Evolutionary conservation across 2,113 vertebrate species (phyloP).

Genomic region (Urocynchramus pylzowi): DNA sequence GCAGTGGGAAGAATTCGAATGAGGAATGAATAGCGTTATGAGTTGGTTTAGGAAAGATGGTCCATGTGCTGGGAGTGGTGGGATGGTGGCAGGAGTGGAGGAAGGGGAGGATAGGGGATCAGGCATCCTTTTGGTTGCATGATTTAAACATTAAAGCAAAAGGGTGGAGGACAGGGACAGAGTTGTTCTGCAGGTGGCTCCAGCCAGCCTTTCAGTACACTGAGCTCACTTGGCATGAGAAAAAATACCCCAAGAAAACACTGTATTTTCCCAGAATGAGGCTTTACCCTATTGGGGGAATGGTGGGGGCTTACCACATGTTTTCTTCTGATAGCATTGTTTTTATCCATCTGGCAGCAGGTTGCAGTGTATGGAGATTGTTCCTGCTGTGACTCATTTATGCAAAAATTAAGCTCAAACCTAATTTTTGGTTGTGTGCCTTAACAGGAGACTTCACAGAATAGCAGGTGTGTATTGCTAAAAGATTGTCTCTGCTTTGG

Average conservation of each 20-base stretch:
- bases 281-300: not conserved
- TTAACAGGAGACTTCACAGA: not conserved
- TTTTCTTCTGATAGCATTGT: conserved; percentile 57
- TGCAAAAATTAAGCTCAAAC: conserved; percentile 18
- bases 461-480: not conserved
- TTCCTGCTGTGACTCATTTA: conserved; percentile 39
- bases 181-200: not conserved
- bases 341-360: conserved; percentile 34
- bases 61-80: not conserved
- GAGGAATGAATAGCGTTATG: not conserved
- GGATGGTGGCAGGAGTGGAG: not conserved
- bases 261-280: not conserved
- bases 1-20: conserved; percentile 32
- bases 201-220: not conserved
- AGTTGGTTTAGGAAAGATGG: not conserved
- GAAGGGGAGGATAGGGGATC: not conserved
- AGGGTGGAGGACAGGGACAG: not conserved
- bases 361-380: not conserved
- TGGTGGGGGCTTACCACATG: not conserved
- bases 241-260: not conserved
- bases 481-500: not conserved
- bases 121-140: not conserved
- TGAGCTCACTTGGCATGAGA: not conserved
- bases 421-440: not conserved
- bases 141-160: not conserved